phyloP scores from a whole-genome alignment of 1,140 invertebrate species.

The Zelostemma sp. region DNA sequence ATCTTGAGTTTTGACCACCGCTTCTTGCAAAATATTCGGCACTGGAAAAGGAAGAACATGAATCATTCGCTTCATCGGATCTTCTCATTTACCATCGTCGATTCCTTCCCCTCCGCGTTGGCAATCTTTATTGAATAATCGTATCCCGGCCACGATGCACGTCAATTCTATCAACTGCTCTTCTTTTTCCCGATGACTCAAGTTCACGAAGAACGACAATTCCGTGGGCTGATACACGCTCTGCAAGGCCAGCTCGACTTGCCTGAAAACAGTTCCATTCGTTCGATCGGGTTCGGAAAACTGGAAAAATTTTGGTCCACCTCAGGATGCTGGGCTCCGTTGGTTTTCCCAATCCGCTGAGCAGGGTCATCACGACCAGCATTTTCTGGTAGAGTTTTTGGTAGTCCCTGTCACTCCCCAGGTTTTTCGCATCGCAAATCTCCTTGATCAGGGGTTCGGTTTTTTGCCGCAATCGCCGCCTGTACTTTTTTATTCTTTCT shows the following conservation, averaged over 20 bases:
- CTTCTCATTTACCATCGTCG: slow-evolving; percentile 71
- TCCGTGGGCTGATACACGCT: slow-evolving; percentile 81
- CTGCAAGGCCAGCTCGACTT: slow-evolving; percentile 77
- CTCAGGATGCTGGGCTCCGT: slow-evolving; percentile 68
- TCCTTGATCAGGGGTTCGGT: slow-evolving; percentile 71
- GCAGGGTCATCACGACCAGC: slow-evolving; percentile 73
- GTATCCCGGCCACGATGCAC: slow-evolving; percentile 75
- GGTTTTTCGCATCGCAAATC: slow-evolving; percentile 69
- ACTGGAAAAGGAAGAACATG: slow-evolving; percentile 62
- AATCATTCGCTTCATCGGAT: slow-evolving; percentile 3
- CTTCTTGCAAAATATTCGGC: slow-evolving; percentile 73
- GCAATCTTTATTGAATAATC: slow-evolving; percentile 78
- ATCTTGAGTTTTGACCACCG: slow-evolving; percentile 68
- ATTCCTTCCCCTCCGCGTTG: slow-evolving; percentile 76
- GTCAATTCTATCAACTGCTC: slow-evolving; percentile 72
- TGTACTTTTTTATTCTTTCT: slow-evolving; percentile 70
- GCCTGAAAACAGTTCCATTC: slow-evolving; percentile 50
- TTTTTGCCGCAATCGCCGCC: slow-evolving; percentile 67
- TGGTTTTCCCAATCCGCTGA: slow-evolving; percentile 77
- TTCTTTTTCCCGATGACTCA: slow-evolving; percentile 71
- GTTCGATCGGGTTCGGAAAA: background rate
- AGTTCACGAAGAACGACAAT: slow-evolving; percentile 74
- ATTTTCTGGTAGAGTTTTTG: slow-evolving; percentile 76
- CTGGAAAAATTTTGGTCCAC: slow-evolving; percentile 55
- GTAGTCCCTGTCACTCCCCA: slow-evolving; percentile 62